Base-by-base conservation (phyloP, 2,113 vertebrate species). In the Tetraodon nigroviridis region DNA sequence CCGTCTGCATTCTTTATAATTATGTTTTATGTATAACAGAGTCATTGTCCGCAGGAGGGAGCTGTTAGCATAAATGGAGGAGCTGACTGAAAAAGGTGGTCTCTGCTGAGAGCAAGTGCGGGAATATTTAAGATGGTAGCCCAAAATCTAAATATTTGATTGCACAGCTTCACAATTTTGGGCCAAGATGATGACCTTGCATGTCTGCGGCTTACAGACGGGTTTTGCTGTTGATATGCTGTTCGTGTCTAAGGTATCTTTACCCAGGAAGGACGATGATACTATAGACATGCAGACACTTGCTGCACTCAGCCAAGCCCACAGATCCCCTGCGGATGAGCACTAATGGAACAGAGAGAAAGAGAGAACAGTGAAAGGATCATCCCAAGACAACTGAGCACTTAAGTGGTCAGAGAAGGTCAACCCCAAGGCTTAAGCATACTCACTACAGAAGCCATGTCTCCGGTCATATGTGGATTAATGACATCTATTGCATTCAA, bases 21-120 rank as follows among this genome's bases (percentile, higher is more conserved):
- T 48, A 73, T 82, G 55, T 80, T 81, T 81, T 75, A 86, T 84
- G 79, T 62, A 80, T 72, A 29, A 71, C 57, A 37, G 52, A 64
- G 50, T 79, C 73, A 76, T 61, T 80, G 73, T 84, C 73, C 65
- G 73, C 67, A 73, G 67, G n/a, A 69, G 60, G 45, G 61, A 73
- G 68, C 77, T 63, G 66, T 71, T 74, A 73, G 57, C 69, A 70
- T 67, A 56, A 72, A 78, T 63, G 55, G 52, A 44, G 45, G 62
- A 61, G 51, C 67, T 61, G 59, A 63, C 69, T n/a, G 51, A 32
- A 76, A 67, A 75, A 76, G 48, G 19, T 64, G 67, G 71, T 42
- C 16, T 70, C 71, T 62, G 45, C 56, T 51, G 3, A 17, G 41
- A 69, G 44, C 1, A 32, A 60, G 61, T 51, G 21, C 21, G 55